Conservation (phyloP, 2,797 vertebrate genomes). For the Mormyrus proboscirostris region DNA sequence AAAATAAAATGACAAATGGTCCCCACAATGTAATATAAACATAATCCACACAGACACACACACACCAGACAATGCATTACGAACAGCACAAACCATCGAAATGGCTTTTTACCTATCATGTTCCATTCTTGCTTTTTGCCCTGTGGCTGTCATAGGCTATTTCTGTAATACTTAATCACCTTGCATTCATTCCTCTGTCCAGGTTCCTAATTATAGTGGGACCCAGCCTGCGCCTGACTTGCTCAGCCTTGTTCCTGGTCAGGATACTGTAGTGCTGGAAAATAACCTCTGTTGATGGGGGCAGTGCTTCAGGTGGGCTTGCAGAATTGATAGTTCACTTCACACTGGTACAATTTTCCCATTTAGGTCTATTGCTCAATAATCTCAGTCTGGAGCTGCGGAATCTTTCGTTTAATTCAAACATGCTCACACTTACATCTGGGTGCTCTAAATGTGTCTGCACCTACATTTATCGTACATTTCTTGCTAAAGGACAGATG, state of each 20-base stretch:
- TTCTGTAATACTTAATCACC: slow-evolving; percentile 5
- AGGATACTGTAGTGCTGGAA: not conserved
- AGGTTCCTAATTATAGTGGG: slow-evolving; percentile 4
- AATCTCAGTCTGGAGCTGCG: not conserved
- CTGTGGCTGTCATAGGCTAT: not conserved
- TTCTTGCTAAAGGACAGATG: not conserved
- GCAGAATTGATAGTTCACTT: not conserved
- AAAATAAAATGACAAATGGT: not conserved
- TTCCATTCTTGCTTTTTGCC: not conserved
- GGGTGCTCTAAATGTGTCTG: not conserved
- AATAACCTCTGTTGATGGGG: not conserved
- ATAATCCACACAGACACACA: not conserved
- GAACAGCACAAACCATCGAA: not conserved
- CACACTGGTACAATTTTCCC: not conserved
- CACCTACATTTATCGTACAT: not conserved
- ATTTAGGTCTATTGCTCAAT: not conserved
- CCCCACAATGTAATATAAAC: not conserved
- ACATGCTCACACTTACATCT: not conserved
- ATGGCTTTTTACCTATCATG: not conserved
- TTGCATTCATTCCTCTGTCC: not conserved
- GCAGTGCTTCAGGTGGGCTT: not conserved
- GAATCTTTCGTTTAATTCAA: not conserved
- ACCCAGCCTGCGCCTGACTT: not conserved
- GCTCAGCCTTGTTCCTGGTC: not conserved
- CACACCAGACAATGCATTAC: not conserved